Evolutionary conservation across 2,888 invertebrate genomes (phyloP), one percentile per base, ranked within the genome.

Genomic region (Drosophila planitibia): DNA sequence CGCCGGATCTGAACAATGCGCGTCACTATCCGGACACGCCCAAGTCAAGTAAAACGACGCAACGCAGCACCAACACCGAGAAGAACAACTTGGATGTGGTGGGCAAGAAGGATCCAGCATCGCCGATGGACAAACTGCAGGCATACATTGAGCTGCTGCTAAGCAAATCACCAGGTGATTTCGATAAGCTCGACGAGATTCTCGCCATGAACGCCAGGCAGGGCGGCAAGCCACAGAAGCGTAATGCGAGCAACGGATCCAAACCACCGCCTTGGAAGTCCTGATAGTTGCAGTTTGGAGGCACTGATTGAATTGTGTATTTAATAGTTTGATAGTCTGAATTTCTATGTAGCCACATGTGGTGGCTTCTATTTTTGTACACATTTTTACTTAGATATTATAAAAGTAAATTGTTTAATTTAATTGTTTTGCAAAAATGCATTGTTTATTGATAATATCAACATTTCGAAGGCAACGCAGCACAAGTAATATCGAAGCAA

Each of bases 161-260:
- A 22, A 94, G 94, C 25, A 95, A 95, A 84, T 94, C 95, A 0
- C 94, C 95, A 3, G 89, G 92, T 67, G 93, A 93, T 71, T 89
- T 93, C 49, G 93, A 94, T 70, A 91, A 91, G 61, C 82, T 93
- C 5, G 91, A 93, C 54, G 87, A 91, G 74, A 91, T 93, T 30
- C 81, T 93, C 16, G 81, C 90, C 9, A 64, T 91, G 39, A 81
- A 87, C 2, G 72, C 85, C 32, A 84, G 89, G 39, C 83, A 70
- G 22, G 58, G 32, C 0, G 54, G 59, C 49, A 86, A 89, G 9
- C 60, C 66, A 58, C 74, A 81, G 44, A 81, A 74, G 22, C 67
- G 71, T 2, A 73, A 51, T 28, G 32, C 68, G 19, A 60, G 39
- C 60, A 65, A 63, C 32, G 58, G 28, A 12, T 54, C 66, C 16